Evolutionary conservation across 2,888 invertebrate species (phyloP), one percentile per base, ranked within the genome.

Genomic region (Pherbina coryleti): DNA sequence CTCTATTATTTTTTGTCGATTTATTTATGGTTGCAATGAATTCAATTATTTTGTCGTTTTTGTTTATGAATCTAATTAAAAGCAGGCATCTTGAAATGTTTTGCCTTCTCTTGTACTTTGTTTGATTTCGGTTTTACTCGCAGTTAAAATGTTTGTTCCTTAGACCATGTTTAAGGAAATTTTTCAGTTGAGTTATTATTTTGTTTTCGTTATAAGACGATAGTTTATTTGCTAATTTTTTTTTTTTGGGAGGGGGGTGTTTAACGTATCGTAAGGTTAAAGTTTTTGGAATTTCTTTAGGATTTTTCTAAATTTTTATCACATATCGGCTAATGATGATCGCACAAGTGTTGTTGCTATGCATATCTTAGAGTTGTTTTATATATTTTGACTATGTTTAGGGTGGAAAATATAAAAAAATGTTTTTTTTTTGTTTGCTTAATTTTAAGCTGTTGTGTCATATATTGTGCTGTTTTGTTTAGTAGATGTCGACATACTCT

Each of bases 291-390:
- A 31, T 14, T 17, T 44, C 28, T 74, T 62, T 66, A 55, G 75
- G 44, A 28, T 70, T 51, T 76, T 80, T 37, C 79, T 79, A 79
- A 82, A 77, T 80, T 80, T 78, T 80, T 82, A 82, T 82, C 81
- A 82, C 81, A 82, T 80, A 77, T 80, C 73, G 81, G 81, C 81
- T 80, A 81, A 80, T 80, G 81, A 81, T 78, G 79, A 80, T 81
- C 77, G 77, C 70, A 75, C 64, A 77, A 72, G 37, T 76, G 3
- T 69, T 60, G 25, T 60, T 19, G n/a, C n/a, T n/a, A n/a, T 69
- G 71, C 28, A 25, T 28, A 7, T 69, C 5, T 28, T 51, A 51
- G 7, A 28, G 25, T 7, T 69, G 28, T 28, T 17, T n/a, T 34
- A 31, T 64, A 8, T 49, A 17, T 51, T 49, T 69, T 11, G 2